Conservation (phyloP, 2,888 invertebrate species). For the Drosophila nigricruria region DNA sequence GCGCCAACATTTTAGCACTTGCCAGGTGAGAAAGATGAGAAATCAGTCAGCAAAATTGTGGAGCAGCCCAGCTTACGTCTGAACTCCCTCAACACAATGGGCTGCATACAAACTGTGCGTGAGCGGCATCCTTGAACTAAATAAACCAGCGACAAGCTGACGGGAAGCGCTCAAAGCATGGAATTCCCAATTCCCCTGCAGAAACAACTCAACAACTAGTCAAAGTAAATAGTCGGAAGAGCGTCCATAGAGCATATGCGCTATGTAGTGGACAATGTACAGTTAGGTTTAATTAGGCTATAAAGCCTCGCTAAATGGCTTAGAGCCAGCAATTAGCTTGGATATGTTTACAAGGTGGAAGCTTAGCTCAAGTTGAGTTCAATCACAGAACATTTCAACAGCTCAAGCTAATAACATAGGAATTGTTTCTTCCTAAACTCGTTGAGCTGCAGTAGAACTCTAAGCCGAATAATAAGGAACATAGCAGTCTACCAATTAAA, state of each 20-base stretch:
- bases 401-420: constrained; percentile 50
- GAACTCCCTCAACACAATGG: constrained; percentile 28
- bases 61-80: neutral
- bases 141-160: neutral
- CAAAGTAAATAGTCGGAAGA: neutral
- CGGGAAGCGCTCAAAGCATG: constrained; percentile 11
- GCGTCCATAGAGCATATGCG: too few relatives aligned
- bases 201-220: neutral
- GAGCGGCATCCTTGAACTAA: constrained; percentile 28
- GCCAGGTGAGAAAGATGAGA: constrained; percentile 34
- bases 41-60: constrained; percentile 13
- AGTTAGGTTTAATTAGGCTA: neutral
- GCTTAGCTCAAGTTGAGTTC: neutral
- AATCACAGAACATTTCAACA: constrained; percentile 7
- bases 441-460: constrained; percentile 41
- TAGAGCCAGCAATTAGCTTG: neutral
- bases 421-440: constrained; percentile 31
- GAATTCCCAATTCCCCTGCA: constrained; percentile 11
- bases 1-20: constrained; percentile 39
- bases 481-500: constrained; percentile 56
- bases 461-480: constrained; percentile 59
- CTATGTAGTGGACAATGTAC: neutral
- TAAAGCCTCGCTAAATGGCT: neutral
- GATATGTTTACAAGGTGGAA: neutral
- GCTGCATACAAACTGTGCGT: neutral